These are phyloP conservation scores for Troilus luridus DNA, from an alignment of 2,888 invertebrate genomes.

Conservation along the genomic window DNA sequence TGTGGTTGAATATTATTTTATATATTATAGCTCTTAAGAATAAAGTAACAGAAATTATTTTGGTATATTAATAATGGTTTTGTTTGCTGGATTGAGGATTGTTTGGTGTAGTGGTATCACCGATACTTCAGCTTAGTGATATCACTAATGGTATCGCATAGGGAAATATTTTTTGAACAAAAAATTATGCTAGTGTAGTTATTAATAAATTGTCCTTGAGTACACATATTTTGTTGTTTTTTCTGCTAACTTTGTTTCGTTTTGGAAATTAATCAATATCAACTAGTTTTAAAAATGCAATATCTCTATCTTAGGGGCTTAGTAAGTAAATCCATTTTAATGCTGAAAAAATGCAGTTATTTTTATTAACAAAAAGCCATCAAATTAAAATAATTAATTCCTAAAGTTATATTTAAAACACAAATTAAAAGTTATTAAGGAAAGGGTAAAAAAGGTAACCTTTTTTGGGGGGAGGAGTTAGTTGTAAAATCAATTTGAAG, in stretches of 20 bases:
- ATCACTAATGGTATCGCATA: neutral
- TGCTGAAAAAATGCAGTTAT: neutral
- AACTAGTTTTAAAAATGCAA: neutral
- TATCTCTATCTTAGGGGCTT: neutral
- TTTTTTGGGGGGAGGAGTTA: too few species aligned
- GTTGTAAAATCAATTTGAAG: neutral
- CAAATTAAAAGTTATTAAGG: neutral
- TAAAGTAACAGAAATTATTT: constrained; percentile 17
- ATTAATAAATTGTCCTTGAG: neutral
- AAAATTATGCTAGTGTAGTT: neutral
- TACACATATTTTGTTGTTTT: neutral
- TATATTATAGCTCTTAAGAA: constrained; percentile 12
- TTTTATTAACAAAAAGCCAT: neutral
- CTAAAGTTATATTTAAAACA: neutral
- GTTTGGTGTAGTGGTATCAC: neutral
- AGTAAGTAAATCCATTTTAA: neutral
- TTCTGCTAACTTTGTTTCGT: neutral
- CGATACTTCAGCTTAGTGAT: neutral
- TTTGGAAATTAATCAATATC: neutral
- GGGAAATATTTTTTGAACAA: neutral
- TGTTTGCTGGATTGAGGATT: neutral
- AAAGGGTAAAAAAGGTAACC: neutral
- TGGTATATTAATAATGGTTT: constrained; percentile 16
- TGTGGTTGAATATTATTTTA: constrained; percentile 17
- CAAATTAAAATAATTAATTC: neutral